Percentiles rank a stretch among this genome's conserved stretches.
phyloP scores from a whole-genome alignment of 2,888 invertebrate species.

The Isotomurus palustris region DNA sequence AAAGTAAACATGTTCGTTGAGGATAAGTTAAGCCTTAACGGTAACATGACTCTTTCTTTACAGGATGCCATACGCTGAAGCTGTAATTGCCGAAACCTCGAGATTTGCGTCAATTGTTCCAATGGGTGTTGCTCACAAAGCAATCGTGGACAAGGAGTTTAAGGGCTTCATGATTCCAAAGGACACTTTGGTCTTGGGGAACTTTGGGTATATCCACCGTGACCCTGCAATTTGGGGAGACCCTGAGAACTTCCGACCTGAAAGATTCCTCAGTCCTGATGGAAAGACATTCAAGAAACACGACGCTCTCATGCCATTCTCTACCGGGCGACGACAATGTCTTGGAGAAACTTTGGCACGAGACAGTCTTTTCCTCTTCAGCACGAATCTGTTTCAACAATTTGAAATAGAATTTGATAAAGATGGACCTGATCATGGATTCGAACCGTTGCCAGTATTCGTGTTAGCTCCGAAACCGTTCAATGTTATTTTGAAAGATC shows the following conservation, averaged over 20 bases:
- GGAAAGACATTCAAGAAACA: slow-evolving; percentile 15
- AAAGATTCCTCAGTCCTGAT: slow-evolving; percentile 20
- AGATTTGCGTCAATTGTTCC: slow-evolving; percentile 60
- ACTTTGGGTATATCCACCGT: not conserved
- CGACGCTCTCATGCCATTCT: slow-evolving; percentile 24
- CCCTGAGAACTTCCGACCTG: slow-evolving; percentile 18
- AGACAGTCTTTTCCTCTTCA: too few species aligned
- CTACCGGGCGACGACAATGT: slow-evolving; percentile 11
- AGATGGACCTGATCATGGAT: slow-evolving; percentile 12
- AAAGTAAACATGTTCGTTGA: too few species aligned
- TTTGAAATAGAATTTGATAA: too few species aligned
- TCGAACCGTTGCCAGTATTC: slow-evolving; percentile 19
- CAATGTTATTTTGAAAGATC: slow-evolving; percentile 18
- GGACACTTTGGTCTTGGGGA: slow-evolving; percentile 6
- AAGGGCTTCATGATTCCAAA: slow-evolving; percentile 21
- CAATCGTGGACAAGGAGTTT: slow-evolving; percentile 52
- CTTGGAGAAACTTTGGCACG: too few species aligned
- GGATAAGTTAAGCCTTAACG: not conserved
- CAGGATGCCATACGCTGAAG: slow-evolving; percentile 62
- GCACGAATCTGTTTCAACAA: too few species aligned
- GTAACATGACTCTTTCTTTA: not conserved
- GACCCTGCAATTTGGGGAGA: not conserved
- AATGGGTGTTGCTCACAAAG: slow-evolving; percentile 58
- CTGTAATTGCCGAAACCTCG: slow-evolving; percentile 60
- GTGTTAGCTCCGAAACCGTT: slow-evolving; percentile 19